These are phyloP conservation scores for Alviniconcha marisindica DNA, from an alignment of 1,140 invertebrate species.

Conservation along the genomic window DNA sequence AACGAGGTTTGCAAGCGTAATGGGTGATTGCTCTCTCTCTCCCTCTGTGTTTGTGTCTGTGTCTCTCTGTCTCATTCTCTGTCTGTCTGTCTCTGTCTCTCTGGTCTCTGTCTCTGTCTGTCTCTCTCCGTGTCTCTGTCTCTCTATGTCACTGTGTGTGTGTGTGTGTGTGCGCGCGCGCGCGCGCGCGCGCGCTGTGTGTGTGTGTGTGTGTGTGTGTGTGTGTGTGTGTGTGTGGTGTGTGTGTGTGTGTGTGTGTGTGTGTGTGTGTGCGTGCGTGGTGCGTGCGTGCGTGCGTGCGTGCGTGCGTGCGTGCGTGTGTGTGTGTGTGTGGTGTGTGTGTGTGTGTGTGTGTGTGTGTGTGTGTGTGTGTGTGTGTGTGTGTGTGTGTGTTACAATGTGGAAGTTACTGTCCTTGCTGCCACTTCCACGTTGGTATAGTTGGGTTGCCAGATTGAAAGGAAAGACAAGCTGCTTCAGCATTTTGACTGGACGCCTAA, in stretches of 20 bases:
- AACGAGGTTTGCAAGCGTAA: neutral
- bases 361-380: too few relatives aligned
- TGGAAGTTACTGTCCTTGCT: too few relatives aligned
- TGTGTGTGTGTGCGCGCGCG: neutral
- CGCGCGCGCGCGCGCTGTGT: neutral
- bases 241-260: neutral
- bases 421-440: too few relatives aligned
- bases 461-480: too few relatives aligned
- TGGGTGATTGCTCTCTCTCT: neutral
- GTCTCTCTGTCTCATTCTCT: too few relatives aligned
- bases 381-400: too few relatives aligned
- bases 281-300: neutral
- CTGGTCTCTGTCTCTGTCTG: neutral
- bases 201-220: neutral
- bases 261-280: neutral
- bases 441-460: too few relatives aligned
- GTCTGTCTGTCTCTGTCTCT: too few relatives aligned
- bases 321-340: neutral
- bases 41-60: neutral
- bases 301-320: slow-evolving; percentile 3
- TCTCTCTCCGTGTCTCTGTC: neutral
- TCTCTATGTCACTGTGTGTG: neutral
- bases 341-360: neutral
- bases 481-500: too few relatives aligned
- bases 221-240: slow-evolving; percentile 9